These are phyloP conservation scores for Siderastrea radians DNA, from an alignment of 92 coral and sea anemone species.

Conservation along the genomic window DNA sequence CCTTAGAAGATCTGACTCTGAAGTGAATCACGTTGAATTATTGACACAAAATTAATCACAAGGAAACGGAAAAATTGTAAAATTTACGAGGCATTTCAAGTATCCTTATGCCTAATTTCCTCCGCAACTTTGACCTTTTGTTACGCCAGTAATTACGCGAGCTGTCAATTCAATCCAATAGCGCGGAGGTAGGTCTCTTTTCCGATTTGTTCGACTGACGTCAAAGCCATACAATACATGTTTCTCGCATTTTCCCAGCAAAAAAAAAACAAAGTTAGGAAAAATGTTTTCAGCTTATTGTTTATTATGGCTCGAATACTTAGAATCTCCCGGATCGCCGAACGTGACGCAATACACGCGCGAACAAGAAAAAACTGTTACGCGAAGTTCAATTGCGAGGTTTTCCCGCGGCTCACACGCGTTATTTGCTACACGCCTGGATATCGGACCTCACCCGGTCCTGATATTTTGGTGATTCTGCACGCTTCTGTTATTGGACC, in stretches of 20 bases:
- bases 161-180: background rate
- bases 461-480: too few species aligned
- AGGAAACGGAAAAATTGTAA: conserved; percentile 24
- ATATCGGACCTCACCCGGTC: too few species aligned
- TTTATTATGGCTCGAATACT: background rate
- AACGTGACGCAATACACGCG: background rate
- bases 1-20: background rate
- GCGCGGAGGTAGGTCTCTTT: background rate
- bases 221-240: background rate
- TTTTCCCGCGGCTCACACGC: too few species aligned
- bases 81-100: background rate
- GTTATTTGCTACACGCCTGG: too few species aligned
- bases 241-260: background rate
- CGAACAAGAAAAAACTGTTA: background rate
- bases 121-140: background rate
- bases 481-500: too few species aligned
- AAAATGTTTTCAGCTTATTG: background rate
- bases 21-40: background rate
- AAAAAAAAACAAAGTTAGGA: background rate
- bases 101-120: background rate
- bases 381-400: too few species aligned
- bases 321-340: background rate
- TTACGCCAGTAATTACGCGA: background rate
- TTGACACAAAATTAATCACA: background rate
- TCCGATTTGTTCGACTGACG: background rate